phyloP scores from a whole-genome alignment of 2,888 invertebrate genomes.

The Corythucha ciliata region DNA sequence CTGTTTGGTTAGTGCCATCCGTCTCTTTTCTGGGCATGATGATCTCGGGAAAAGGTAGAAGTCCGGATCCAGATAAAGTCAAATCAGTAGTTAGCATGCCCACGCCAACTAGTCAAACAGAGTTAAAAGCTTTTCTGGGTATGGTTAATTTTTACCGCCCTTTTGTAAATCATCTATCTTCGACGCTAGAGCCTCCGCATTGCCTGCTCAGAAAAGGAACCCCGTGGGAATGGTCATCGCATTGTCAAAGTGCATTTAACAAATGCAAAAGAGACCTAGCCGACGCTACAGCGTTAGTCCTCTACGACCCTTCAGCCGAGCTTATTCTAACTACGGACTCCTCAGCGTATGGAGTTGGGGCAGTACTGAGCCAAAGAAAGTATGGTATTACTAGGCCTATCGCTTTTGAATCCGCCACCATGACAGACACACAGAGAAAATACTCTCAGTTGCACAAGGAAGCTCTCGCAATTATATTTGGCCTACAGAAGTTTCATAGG shows the following conservation, averaged over 20 bases:
- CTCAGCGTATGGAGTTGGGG: constrained; percentile 26
- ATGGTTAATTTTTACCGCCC: constrained; percentile 21
- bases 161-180: constrained; percentile 16
- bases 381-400: constrained; percentile 19
- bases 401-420: constrained; percentile 19
- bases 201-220: not conserved
- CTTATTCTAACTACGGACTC: constrained; percentile 26
- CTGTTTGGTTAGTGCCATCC: constrained; percentile 30
- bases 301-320: constrained; percentile 24
- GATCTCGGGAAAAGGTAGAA: constrained; percentile 2
- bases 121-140: constrained; percentile 23
- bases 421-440: constrained; percentile 23
- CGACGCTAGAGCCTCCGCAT: constrained; percentile 18
- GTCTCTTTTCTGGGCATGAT: constrained; percentile 35
- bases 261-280: constrained; percentile 15
- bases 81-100: constrained; percentile 12
- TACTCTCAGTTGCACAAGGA: constrained; percentile 23
- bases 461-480: constrained; percentile 13
- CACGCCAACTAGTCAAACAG: constrained; percentile 8
- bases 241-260: constrained; percentile 15
- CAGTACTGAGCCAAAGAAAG: constrained; percentile 22
- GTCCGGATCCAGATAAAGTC: constrained; percentile 15
- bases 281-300: constrained; percentile 16
- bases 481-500: constrained; percentile 23
- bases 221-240: constrained; percentile 16